phyloP scores from a whole-genome alignment of 2,888 invertebrate species.

The Horisme vitalbata region DNA sequence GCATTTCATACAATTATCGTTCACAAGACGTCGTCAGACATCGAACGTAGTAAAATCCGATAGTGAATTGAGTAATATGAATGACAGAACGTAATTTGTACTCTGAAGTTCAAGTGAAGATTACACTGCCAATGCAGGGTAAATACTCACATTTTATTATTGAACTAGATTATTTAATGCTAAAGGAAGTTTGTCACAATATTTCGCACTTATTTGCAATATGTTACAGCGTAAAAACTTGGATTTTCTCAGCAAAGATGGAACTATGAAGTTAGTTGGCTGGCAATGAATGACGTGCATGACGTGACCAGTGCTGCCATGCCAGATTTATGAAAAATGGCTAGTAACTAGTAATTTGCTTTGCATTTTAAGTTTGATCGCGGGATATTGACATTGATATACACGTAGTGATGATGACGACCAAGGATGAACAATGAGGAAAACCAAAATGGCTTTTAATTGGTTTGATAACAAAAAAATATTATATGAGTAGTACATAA shows the following conservation, averaged over 20 bases:
- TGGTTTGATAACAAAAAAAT: no score
- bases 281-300: constrained; percentile 74
- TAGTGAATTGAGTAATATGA: constrained; percentile 74
- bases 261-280: constrained; percentile 69
- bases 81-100: constrained; percentile 75
- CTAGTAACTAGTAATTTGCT: no score
- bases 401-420: no score
- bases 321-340: no score
- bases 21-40: constrained; percentile 41
- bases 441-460: no score
- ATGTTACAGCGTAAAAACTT: constrained; percentile 70
- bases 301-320: no score
- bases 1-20: constrained; percentile 37
- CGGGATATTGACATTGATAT: no score
- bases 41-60: constrained; percentile 56
- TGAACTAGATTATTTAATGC: constrained; percentile 75
- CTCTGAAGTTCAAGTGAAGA: constrained; percentile 54
- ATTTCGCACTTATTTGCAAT: constrained; percentile 70
- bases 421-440: no score
- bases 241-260: constrained; percentile 58
- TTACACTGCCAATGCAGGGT: constrained; percentile 41
- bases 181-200: constrained; percentile 77
- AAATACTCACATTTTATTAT: constrained; percentile 76
- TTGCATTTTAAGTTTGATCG: no score
- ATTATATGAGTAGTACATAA: no score